These are phyloP conservation scores for Apis laboriosa DNA, from an alignment of 1,140 invertebrate species.

Conservation along the genomic window DNA sequence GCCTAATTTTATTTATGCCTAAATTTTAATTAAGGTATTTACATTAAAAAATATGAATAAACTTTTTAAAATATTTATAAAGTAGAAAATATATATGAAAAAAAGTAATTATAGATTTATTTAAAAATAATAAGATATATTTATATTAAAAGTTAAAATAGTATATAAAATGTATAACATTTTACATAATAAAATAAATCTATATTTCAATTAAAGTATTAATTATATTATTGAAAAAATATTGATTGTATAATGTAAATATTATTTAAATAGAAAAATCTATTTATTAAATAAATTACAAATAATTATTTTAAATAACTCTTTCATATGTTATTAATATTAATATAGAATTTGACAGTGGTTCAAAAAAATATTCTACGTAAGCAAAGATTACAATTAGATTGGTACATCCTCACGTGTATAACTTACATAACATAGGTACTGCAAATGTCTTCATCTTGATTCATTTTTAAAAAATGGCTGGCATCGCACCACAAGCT, in stretches of 20 bases:
- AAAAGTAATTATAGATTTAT: not conserved
- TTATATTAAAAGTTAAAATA: conserved; percentile 7
- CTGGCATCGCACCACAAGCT: conserved; percentile 69
- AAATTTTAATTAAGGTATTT: not conserved
- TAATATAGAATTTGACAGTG: not conserved
- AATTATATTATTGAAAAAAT: not conserved
- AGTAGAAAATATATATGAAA: no score
- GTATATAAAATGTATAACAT: not conserved
- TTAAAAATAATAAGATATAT: conserved; percentile 35
- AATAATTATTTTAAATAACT: no score
- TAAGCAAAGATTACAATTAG: not conserved
- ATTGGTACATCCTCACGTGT: conserved; percentile 36
- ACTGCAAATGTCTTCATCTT: conserved; percentile 34
- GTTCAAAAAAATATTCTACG: not conserved
- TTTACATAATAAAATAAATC: not conserved
- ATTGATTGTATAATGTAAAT: not conserved
- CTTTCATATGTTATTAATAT: not conserved
- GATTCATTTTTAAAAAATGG: conserved; percentile 65
- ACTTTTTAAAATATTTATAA: not conserved
- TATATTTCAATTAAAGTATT: not conserved
- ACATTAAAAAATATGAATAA: not conserved
- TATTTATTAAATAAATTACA: not conserved
- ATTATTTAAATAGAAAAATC: not conserved
- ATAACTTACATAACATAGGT: conserved; percentile 52
- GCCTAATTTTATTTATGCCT: no score